phyloP scores from a whole-genome alignment of 2,888 invertebrate genomes.

The Malthinus seriepunctatus region DNA sequence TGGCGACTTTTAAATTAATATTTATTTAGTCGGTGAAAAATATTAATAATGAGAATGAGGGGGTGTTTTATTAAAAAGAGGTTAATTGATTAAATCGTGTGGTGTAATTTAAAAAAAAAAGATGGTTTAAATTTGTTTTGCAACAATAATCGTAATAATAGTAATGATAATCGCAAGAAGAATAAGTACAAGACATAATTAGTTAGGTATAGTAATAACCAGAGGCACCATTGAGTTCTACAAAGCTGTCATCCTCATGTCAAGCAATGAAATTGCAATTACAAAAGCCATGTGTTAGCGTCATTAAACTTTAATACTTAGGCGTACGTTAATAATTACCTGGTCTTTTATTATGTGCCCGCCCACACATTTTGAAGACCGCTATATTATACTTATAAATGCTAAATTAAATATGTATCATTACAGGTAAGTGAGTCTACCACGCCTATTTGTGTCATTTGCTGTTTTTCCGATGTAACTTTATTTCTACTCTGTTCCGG shows the following conservation, averaged over 20 bases:
- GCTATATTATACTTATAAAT: conserved; percentile 41
- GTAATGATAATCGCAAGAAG: conserved; percentile 5
- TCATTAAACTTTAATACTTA: conserved; percentile 39
- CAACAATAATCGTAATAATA: conserved; percentile 13
- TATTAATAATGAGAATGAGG: too few species aligned
- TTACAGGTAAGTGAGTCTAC: conserved; percentile 43
- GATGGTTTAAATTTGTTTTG: not conserved
- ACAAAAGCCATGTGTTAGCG: conserved; percentile 39
- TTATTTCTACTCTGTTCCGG: conserved; percentile 39
- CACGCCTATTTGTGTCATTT: conserved; percentile 44
- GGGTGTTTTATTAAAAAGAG: too few species aligned
- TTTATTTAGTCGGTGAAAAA: too few species aligned
- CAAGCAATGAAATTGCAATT: conserved; percentile 36
- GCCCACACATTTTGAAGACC: conserved; percentile 38
- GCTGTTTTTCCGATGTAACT: conserved; percentile 43
- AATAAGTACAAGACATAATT: conserved; percentile 15
- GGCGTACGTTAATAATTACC: conserved; percentile 38
- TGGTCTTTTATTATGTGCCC: conserved; percentile 38
- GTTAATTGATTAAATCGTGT: too few species aligned
- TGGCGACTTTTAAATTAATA: too few species aligned
- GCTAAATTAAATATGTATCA: conserved; percentile 47
- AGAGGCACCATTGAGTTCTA: conserved; percentile 15
- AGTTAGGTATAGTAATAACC: conserved; percentile 10
- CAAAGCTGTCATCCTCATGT: conserved; percentile 30
- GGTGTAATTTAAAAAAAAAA: not conserved